Conservation (phyloP, 2,113 vertebrate species). For the Pagrus major region DNA sequence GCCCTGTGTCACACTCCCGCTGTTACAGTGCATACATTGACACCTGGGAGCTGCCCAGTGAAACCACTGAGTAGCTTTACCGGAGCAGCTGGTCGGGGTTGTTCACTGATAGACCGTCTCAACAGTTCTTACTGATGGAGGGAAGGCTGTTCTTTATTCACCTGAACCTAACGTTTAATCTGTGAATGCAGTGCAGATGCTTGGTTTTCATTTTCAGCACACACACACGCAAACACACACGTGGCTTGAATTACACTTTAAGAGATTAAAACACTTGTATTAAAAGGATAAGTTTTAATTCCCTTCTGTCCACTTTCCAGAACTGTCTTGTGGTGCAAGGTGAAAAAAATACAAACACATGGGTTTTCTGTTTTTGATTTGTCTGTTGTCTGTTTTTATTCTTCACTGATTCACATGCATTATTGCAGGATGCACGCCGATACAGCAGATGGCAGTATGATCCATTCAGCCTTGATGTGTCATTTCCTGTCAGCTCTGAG, state of each 20-base stretch:
- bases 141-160: background rate
- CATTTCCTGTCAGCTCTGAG: constrained; percentile 27
- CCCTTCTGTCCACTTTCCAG: background rate
- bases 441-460: constrained; percentile 67
- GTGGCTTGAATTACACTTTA: constrained; percentile 7
- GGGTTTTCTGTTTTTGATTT: background rate
- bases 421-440: background rate
- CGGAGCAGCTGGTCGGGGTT: constrained; percentile 19
- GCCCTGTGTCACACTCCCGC: constrained; percentile 36
- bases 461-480: background rate
- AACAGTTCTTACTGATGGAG: background rate
- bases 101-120: background rate
- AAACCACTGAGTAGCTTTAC: constrained; percentile 21
- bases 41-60: constrained; percentile 39
- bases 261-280: constrained; percentile 13
- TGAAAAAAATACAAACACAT: background rate
- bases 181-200: constrained; percentile 23
- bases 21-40: constrained; percentile 34
- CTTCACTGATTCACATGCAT: background rate
- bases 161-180: constrained; percentile 14
- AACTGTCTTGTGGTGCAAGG: background rate
- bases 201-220: constrained; percentile 3
- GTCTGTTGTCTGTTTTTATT: background rate
- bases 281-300: constrained; percentile 10
- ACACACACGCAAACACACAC: no score